A percentile compares a stretch with the other conserved stretches of the same genome.
These are phyloP conservation scores for Boloria selene DNA, from an alignment of 2,888 invertebrate genomes.

Conservation along the genomic window DNA sequence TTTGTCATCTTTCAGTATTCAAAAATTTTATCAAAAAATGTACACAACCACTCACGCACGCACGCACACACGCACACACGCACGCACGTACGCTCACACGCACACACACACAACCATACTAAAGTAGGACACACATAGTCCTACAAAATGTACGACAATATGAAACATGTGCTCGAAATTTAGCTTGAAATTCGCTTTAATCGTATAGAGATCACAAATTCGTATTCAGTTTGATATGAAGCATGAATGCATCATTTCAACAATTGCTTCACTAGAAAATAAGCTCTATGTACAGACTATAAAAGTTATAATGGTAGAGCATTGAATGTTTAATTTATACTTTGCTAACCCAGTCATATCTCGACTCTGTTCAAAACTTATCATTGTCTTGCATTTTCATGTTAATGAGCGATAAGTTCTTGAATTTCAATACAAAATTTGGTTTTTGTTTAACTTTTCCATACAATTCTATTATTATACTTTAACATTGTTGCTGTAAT, in stretches of 20 bases:
- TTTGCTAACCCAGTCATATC: background rate
- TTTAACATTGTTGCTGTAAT: background rate
- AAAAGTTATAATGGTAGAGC: conserved; percentile 6
- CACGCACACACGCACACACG: too few relatives aligned
- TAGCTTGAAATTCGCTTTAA: background rate
- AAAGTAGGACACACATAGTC: too few relatives aligned
- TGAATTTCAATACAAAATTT: background rate
- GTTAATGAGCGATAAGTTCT: conserved; percentile 19
- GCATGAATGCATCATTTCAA: conserved; percentile 6
- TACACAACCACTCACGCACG: too few relatives aligned
- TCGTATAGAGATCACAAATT: background rate
- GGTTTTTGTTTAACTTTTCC: background rate
- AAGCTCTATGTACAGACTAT: background rate
- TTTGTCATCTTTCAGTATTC: too few relatives aligned
- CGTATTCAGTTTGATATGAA: conserved; percentile 2
- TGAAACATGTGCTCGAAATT: background rate
- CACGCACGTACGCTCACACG: too few relatives aligned
- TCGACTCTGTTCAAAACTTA: conserved; percentile 8
- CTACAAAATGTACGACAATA: too few relatives aligned
- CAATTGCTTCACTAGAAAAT: conserved; percentile 1
- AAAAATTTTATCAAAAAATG: too few relatives aligned
- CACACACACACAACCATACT: too few relatives aligned
- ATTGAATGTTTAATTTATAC: too few relatives aligned
- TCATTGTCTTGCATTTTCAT: conserved; percentile 15
- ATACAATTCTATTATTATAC: background rate